These are phyloP conservation scores for Portunus trituberculatus DNA, from an alignment of 1,140 invertebrate species.

Conservation along the genomic window DNA sequence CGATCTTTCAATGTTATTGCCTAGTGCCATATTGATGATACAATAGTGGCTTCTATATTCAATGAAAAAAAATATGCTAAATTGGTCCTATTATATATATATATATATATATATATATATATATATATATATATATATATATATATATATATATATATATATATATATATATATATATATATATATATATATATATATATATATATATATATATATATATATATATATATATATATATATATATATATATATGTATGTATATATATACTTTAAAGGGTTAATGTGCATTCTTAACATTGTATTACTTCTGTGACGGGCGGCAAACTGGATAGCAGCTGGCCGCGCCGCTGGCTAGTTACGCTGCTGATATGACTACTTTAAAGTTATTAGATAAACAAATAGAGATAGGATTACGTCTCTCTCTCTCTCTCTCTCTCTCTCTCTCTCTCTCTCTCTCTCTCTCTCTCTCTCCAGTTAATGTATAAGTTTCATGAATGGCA, in stretches of 20 bases:
- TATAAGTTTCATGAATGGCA: background rate
- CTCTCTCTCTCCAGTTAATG: background rate
- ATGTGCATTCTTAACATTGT: background rate
- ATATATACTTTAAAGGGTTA: too few species aligned
- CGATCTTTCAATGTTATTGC: too few species aligned
- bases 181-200: constrained; percentile 47
- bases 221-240: constrained; percentile 51
- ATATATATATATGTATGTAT: constrained; percentile 48
- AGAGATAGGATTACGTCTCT: background rate
- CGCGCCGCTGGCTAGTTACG: background rate
- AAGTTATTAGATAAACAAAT: background rate
- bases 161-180: constrained; percentile 8
- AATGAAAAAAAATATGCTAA: background rate
- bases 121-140: constrained; percentile 30
- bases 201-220: constrained; percentile 45
- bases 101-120: constrained; percentile 53
- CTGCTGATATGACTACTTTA: background rate
- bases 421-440: background rate
- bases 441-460: background rate
- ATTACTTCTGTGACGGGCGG: background rate
- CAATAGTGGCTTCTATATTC: background rate
- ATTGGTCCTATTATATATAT: background rate
- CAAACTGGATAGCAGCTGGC: background rate
- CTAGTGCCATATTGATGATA: background rate
- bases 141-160: background rate